Base-by-base conservation (phyloP, 2,888 invertebrate species). In the Lasioglossum vierecki region DNA sequence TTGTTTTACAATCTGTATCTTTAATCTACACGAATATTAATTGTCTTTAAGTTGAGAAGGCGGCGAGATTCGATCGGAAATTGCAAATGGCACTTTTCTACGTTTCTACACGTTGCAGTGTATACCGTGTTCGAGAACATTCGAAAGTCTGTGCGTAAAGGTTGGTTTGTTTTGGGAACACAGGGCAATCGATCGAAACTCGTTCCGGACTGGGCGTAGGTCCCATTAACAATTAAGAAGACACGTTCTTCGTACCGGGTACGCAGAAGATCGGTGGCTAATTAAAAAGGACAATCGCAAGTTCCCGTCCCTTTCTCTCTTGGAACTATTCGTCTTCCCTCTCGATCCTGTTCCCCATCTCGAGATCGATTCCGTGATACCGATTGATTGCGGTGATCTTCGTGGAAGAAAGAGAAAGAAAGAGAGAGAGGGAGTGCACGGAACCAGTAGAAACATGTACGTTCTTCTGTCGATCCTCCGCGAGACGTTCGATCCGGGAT, bases 151-250 rank as follows among this genome's bases (percentile, higher is more conserved):
- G 46, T 49, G 63, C 22, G 1, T 39, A 44, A 30, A 13, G n/a
- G 15, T 57, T 22, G 18, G 60, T 71, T 79, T 76, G 63, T 77
- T 82, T 71, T 44, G 35, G 35, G 85, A 63, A 46, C 77, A 57
- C 46, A 44, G 60, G 11, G 30, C 46, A 49, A 49, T 66, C 80
- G 82, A 71, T 83, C 83, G 75, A 85, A 91, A 91, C 89, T 85
- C 87, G 91, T 91, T 91, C 81, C 44, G 82, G 81, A 86, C 88
- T 84, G 87, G 89, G 86, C 90, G 91, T 87, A 88, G 89, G 88
- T 89, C 89, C 87, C 88, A 89, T 91, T 89, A 91, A 90, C 90
- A 92, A 92, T 92, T 91, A 92, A 92, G 89, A 90, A 84, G 88
- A 92, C 86, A 86, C 82, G 89, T 78, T 83, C 79, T 79, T 72